Evolutionary conservation across 2,113 vertebrate species (phyloP), one percentile per base, ranked within the genome.

Genomic region (Tursiops truncatus): DNA sequence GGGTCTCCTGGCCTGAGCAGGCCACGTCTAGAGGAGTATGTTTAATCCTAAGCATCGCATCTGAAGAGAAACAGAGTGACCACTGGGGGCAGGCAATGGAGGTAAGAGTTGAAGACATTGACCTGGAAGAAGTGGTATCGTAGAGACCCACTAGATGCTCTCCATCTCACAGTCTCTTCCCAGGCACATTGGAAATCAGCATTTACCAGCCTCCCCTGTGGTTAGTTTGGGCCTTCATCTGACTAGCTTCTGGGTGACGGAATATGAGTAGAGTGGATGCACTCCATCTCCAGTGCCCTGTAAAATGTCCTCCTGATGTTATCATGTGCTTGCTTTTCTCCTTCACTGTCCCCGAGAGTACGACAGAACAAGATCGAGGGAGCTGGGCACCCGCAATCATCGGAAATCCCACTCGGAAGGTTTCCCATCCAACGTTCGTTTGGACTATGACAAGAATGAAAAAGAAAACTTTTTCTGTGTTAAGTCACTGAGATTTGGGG

Each of bases 41-140:
- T 31, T 79, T 17, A 26, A 65, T 28, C 36, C 67, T 8, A 62
- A 41, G 36, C n/a, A 31, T 82, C 53, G 6, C 9, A 7, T 58
- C 6, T 28, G 38, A 79, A 60, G 84, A 71, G 53, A n/a, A 47
- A 65, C 33, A 26, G 23, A 8, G 10, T n/a, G 41, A 44, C 58
- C 4, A 0, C 2, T 38, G 50, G 80, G 31, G 63, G 5, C 5
- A 1, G 1, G 31, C 2, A 0, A 3, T 1, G 20, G 89, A 13
- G 53, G 20, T 36, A 28, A 28, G 0, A 8, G 76, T 4, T 2
- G 44, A 73, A 44, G 79, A 63, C 3, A 14, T 1, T 2, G 7
- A 20, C 25, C 18, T 26, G 25, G 50, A 10, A 25, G 36, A 26
- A 11, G 28, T 1, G 25, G 53, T 25, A 1, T 23, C 1, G 11